Percentiles rank a stretch among this genome's conserved stretches.
Evolutionary conservation across 2,113 vertebrate species (phyloP).

Genomic region (Leptosomus discolor): DNA sequence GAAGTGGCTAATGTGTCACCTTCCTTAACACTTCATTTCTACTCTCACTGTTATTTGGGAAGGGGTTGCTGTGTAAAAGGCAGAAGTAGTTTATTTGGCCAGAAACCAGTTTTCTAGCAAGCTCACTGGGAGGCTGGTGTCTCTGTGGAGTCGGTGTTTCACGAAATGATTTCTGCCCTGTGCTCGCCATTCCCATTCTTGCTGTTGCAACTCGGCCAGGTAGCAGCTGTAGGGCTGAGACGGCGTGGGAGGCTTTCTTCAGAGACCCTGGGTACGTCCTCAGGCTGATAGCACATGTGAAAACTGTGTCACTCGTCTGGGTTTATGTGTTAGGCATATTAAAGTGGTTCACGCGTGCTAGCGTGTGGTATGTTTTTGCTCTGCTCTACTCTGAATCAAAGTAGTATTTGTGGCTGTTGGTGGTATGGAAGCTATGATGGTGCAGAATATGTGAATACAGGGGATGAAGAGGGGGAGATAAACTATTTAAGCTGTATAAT

Average conservation of each 20-base stretch:
- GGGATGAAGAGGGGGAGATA: background rate
- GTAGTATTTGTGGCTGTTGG: background rate
- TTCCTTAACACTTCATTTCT: background rate
- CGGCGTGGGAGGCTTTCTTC: accelerated
- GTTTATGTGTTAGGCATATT: background rate
- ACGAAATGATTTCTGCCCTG: background rate
- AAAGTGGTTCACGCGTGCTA: background rate
- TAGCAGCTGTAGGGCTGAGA: background rate
- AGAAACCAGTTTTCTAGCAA: background rate
- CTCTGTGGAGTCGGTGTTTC: background rate
- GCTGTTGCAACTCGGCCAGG: background rate
- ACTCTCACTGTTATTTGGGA: background rate
- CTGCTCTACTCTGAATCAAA: background rate
- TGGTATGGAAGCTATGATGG: background rate
- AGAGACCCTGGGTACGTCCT: background rate
- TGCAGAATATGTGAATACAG: background rate
- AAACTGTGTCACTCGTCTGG: accelerated
- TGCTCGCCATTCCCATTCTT: accelerated
- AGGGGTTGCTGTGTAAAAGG: background rate
- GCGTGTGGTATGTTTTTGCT: accelerated
- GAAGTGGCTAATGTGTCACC: background rate
- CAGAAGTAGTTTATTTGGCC: background rate
- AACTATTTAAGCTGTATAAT: background rate
- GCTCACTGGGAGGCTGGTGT: background rate
- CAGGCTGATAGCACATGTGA: accelerated